Evolutionary conservation across 2,797 vertebrate genomes (phyloP).

Genomic region (Furcifer pardalis): DNA sequence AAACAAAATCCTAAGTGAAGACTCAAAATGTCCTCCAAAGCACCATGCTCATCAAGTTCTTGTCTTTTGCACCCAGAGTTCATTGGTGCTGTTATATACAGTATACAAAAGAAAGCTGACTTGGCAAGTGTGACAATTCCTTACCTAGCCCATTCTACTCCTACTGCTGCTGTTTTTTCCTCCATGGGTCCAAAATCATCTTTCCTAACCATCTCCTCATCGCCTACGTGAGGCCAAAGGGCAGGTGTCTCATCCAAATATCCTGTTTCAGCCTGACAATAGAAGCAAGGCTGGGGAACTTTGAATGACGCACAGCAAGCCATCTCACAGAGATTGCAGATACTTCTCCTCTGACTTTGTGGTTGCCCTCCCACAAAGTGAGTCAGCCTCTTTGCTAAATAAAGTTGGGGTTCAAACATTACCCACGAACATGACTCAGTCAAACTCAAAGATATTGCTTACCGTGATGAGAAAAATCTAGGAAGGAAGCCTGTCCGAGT

Average conservation of each 20-base stretch:
- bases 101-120: no score
- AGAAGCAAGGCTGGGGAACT: neutral
- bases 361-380: neutral
- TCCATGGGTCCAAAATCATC: neutral
- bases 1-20: neutral
- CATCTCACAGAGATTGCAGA: slow-evolving; percentile 9
- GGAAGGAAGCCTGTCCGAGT: neutral
- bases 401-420: slow-evolving; percentile 12
- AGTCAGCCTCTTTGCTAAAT: slow-evolving; percentile 27
- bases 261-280: neutral
- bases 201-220: neutral
- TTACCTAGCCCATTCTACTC: neutral
- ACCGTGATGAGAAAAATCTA: neutral
- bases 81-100: neutral
- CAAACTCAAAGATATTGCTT: slow-evolving; percentile 11
- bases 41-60: neutral
- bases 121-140: no score
- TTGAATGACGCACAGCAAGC: slow-evolving; percentile 7
- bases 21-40: neutral
- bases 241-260: neutral
- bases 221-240: neutral
- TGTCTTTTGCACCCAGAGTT: neutral
- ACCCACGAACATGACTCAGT: slow-evolving; percentile 30
- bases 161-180: neutral
- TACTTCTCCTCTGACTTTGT: slow-evolving; percentile 9